A percentile compares a stretch with the other conserved stretches of the same genome.
Evolutionary conservation across 2,888 invertebrate genomes (phyloP).

Genomic region (Synanthedon vespiformis): DNA sequence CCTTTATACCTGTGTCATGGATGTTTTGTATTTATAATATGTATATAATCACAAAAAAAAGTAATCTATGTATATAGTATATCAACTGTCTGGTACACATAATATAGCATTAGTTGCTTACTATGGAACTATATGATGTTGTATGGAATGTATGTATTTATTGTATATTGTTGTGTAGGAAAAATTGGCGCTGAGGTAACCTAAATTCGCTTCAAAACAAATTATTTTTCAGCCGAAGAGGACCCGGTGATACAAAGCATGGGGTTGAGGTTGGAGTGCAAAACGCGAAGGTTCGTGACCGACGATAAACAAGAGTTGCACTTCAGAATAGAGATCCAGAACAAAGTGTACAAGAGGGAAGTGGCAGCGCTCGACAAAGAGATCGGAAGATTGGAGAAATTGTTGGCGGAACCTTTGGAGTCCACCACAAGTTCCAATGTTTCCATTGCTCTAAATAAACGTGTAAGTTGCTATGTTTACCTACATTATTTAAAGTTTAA

Average conservation of each 20-base stretch:
- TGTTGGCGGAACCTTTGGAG: slow-evolving; percentile 73
- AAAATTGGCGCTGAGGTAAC: not conserved
- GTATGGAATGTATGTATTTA: too few species aligned
- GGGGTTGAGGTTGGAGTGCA: slow-evolving; percentile 89
- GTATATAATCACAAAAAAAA: too few species aligned
- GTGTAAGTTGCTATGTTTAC: slow-evolving; percentile 16
- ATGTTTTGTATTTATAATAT: too few species aligned
- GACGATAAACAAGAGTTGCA: slow-evolving; percentile 86
- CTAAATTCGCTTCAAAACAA: not conserved
- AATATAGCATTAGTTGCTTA: too few species aligned
- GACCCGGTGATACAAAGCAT: slow-evolving; percentile 90
- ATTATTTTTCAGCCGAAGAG: slow-evolving; percentile 66
- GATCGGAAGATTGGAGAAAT: slow-evolving; percentile 78
- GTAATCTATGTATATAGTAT: too few species aligned
- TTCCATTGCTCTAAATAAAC: slow-evolving; percentile 50
- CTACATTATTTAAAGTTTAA: too few species aligned
- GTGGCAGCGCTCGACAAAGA: slow-evolving; percentile 83
- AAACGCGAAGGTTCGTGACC: slow-evolving; percentile 85
- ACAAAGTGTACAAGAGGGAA: slow-evolving; percentile 87
- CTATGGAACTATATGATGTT: too few species aligned
- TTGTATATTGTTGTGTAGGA: too few species aligned
- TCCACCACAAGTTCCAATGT: slow-evolving; percentile 68
- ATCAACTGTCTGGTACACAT: too few species aligned
- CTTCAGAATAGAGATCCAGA: slow-evolving; percentile 91
- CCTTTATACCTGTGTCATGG: too few species aligned